Base-by-base conservation (phyloP, 2,113 vertebrate species). In the Triplophysa dalaica region DNA sequence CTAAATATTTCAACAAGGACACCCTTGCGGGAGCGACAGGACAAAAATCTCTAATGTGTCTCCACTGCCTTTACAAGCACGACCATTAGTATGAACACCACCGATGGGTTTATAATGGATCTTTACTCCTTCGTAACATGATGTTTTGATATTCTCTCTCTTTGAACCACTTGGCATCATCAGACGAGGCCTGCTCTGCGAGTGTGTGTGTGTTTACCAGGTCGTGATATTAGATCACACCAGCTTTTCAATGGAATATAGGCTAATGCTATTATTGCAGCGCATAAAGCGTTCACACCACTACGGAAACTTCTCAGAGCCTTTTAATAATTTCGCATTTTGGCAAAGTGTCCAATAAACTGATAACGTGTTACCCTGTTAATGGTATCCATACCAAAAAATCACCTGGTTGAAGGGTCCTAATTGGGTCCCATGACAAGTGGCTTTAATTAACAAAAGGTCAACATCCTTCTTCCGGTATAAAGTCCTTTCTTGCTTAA, bases 1-100 rank as follows among this genome's bases (percentile, higher is more conserved):
- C 74, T 76, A 65, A 76, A 76, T 76, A 76, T 76, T 76, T 76
- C 26, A 76, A 12, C 61, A 76, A 76, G 74, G 74, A 65, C 74
- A 22, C 62, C 24, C 58, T 65, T 50, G 3, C 43, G 21, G 54
- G 7, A 4, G 17, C 54, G 17, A 56, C 54, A 5, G 45, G 26
- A 38, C 33, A 52, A 8, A 65, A 14, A 75, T 63, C n/a, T 19
- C 58, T 65, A 76, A 54, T 76, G 26, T 4, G 50, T 65, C 26
- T 76, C 24, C 1, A n/a, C 45, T 52, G 50, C 10, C 22, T 76
- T 29, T 54, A 45, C 62, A 38, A 65, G 16, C 17, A 33, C 13
- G 10, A 33, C 22, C 24, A 45, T 29, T 50, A 63, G 24, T 26
- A 76, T 64, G 11, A 26, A 76, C 56, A 74, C 8, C 14, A 14